These are phyloP conservation scores for Notodonta ziczac DNA, from an alignment of 2,888 invertebrate species.

Conservation along the genomic window DNA sequence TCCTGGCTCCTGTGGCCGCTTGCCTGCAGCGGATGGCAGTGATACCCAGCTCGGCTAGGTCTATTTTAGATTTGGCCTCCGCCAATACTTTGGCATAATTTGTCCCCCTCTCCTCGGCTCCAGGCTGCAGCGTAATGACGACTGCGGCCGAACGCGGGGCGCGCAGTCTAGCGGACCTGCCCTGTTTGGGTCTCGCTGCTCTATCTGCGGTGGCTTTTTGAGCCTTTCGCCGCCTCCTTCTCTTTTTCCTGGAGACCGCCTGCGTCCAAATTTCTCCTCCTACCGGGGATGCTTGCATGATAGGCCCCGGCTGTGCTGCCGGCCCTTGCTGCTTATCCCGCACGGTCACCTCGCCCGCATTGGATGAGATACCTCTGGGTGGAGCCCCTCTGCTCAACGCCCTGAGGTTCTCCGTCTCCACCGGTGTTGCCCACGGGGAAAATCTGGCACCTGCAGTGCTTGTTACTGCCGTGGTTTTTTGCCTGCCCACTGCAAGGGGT, in stretches of 20 bases:
- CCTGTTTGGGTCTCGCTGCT: neutral
- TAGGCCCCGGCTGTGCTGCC: too few relatives aligned
- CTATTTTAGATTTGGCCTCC: constrained; percentile 11
- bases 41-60: neutral
- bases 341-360: too few relatives aligned
- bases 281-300: too few relatives aligned
- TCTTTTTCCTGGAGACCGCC: neutral
- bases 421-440: neutral
- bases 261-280: neutral
- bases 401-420: neutral
- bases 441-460: neutral
- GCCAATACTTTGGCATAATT: neutral
- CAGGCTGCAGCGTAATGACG: constrained; percentile 12
- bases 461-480: too few relatives aligned
- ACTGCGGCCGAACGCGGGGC: constrained; percentile 20
- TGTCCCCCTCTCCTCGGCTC: constrained; percentile 4
- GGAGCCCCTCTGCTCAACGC: neutral
- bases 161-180: neutral
- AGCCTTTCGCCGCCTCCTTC: neutral
- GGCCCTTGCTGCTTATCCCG: too few relatives aligned
- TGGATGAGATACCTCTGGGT: neutral
- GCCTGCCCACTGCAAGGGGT: too few relatives aligned
- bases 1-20: neutral
- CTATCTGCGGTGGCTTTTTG: neutral
- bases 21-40: neutral